Base-by-base conservation (phyloP, 2,797 vertebrate genomes). In the Todus mexicanus region DNA sequence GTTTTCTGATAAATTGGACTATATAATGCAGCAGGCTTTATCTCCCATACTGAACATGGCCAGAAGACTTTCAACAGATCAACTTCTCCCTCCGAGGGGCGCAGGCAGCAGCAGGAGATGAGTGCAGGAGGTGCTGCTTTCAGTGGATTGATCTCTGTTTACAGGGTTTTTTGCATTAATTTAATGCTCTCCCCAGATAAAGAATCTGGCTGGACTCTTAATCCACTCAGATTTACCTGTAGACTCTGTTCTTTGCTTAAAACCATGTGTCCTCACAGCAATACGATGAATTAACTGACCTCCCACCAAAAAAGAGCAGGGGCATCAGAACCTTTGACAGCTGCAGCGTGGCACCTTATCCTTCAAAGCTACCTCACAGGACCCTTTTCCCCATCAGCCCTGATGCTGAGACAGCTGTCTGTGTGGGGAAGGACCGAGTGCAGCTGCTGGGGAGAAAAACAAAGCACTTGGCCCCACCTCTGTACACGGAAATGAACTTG, bases 401-500 rank as follows among this genome's bases (percentile, higher is more conserved):
- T 57, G 65, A 14, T 31, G 54, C 27, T 2, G 40, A 38, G 50
- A 3, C n/a, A 33, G 31, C 64, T 78, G 42, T 33, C 22, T 47
- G 18, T 68, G 73, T 51, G 76, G 47, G 65, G 31, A 40, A 72
- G 16, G 82, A 56, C 2, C 8, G 51, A 89, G 26, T 3, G 3
- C 21, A 47, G 71, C 70, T 85, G 77, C 79, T 0, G 6, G 40
- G 56, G 87, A 81, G 87, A 43, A 90, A 77, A 93, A 91, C 91
- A 91, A 69, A 74, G 85, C 47, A 1, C 68, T 72, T 11, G 20
- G 82, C 90, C 63, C 61, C 69, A 76, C 47, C 82, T 92, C 35
- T 15, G 82, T 64, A 16, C 69, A 22, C 21, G 63, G 92, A 91
- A 89, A 73, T 92, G 89, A 95, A 84, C 87, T 47, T 13, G 91